Conservation (phyloP, 2,797 vertebrate species). For the Gephyroberyx darwinii region DNA sequence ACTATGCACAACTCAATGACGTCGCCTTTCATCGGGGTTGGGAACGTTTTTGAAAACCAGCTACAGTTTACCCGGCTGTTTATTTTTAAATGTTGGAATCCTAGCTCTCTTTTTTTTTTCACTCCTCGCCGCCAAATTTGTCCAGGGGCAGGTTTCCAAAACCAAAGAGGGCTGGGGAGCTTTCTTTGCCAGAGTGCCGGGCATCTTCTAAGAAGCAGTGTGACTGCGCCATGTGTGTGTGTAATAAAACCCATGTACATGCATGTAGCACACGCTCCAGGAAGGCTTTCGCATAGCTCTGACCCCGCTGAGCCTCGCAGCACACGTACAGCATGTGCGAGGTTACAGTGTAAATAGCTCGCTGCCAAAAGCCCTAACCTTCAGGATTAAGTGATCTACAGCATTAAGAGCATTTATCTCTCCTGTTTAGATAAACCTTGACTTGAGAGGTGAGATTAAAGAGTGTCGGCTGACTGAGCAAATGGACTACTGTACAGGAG, state of each 20-base stretch:
- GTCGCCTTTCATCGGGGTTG: slow-evolving; percentile 66
- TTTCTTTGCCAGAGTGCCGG: slow-evolving; percentile 27
- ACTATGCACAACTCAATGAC: slow-evolving; percentile 66
- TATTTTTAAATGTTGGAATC: slow-evolving; percentile 83
- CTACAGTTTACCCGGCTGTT: slow-evolving; percentile 77
- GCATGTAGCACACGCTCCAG: slow-evolving; percentile 37
- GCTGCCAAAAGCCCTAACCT: slow-evolving; percentile 69
- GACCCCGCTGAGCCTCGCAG: slow-evolving; percentile 54
- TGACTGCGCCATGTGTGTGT: slow-evolving; percentile 30
- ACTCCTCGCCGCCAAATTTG: slow-evolving; percentile 63
- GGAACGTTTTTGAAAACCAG: slow-evolving; percentile 72
- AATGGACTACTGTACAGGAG: slow-evolving; percentile 33
- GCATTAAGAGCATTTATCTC: slow-evolving; percentile 72
- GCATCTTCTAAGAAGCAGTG: slow-evolving; percentile 38
- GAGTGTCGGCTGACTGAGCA: slow-evolving; percentile 22
- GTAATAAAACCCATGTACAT: slow-evolving; percentile 60
- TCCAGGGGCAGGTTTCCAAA: slow-evolving; percentile 59
- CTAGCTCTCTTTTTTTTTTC: slow-evolving; percentile 38
- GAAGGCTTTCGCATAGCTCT: slow-evolving; percentile 46
- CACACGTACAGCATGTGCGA: slow-evolving; percentile 61
- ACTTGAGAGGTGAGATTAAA: slow-evolving; percentile 57
- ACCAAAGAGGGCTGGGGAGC: slow-evolving; percentile 51
- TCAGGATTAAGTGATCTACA: slow-evolving; percentile 71
- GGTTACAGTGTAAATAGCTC: slow-evolving; percentile 61
- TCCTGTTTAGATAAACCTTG: slow-evolving; percentile 57